A percentile compares a stretch with the other conserved stretches of the same genome.
Conservation (phyloP, 2,113 vertebrate species). For the Labrus mixtus region DNA sequence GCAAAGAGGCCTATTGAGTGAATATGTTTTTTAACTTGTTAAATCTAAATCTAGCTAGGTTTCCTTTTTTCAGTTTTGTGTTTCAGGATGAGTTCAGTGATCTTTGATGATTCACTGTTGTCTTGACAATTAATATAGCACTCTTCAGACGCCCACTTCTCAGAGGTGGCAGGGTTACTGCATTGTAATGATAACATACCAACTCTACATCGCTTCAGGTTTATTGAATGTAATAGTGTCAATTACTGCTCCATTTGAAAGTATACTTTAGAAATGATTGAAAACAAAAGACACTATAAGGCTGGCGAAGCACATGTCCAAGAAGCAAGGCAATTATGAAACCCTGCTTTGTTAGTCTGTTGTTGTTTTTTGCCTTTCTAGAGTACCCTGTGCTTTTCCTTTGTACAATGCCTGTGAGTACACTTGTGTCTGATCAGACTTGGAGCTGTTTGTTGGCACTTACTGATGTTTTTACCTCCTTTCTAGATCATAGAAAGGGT, state of each 20-base stretch:
- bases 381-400: too few relatives aligned
- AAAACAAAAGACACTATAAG: constrained; percentile 12
- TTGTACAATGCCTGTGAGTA: too few relatives aligned
- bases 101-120: constrained; percentile 31
- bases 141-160: not conserved
- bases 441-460: too few relatives aligned
- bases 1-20: constrained; percentile 30
- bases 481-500: too few relatives aligned
- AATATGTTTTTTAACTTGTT: constrained; percentile 35
- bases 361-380: too few relatives aligned
- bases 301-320: not conserved
- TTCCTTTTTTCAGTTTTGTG: constrained; percentile 18
- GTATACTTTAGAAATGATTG: constrained; percentile 1
- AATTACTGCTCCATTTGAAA: too few relatives aligned
- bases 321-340: too few relatives aligned
- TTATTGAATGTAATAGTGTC: not conserved
- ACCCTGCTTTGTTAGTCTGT: too few relatives aligned
- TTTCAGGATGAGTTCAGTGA: constrained; percentile 26
- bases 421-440: too few relatives aligned
- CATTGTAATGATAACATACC: not conserved
- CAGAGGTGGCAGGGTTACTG: not conserved
- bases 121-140: not conserved
- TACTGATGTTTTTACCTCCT: too few relatives aligned
- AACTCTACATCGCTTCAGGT: not conserved
- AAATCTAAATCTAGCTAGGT: constrained; percentile 34